A percentile compares a stretch with the other conserved stretches of the same genome.
Conservation (phyloP, 2,797 vertebrate species). For the Clarias pachynema region DNA sequence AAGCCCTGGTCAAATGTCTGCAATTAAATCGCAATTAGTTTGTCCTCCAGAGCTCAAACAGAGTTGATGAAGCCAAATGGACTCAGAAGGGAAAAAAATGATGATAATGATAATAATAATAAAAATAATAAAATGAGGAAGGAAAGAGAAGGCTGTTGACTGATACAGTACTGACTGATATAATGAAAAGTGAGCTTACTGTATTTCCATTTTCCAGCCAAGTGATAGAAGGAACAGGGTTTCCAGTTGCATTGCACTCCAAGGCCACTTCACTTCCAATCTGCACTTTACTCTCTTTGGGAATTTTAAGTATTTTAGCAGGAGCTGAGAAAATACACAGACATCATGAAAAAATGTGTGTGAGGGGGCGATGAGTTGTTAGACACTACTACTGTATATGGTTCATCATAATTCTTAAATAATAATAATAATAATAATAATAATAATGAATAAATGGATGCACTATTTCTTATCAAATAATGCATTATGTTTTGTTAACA, state of each 20-base stretch:
- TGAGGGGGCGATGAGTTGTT: neutral
- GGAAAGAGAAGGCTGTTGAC: neutral
- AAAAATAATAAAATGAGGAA: neutral
- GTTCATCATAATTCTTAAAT: neutral
- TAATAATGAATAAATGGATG: neutral
- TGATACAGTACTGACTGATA: neutral
- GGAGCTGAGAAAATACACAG: constrained; percentile 78
- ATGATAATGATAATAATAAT: no score
- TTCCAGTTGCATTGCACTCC: constrained; percentile 87
- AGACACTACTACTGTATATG: neutral
- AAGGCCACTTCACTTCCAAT: constrained; percentile 88
- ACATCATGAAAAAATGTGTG: neutral
- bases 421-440: neutral
- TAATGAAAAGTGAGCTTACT: constrained; percentile 74
- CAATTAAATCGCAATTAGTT: constrained; percentile 45
- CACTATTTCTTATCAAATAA: neutral
- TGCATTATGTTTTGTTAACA: neutral
- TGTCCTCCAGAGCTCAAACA: constrained; percentile 10
- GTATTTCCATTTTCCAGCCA: constrained; percentile 97
- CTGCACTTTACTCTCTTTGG: constrained; percentile 88
- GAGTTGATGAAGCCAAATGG: neutral
- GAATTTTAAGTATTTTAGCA: constrained; percentile 90
- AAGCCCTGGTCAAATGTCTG: constrained; percentile 36
- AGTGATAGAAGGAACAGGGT: constrained; percentile 89
- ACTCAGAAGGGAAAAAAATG: neutral